Conservation (phyloP, 2,113 vertebrate genomes). For the Montifringilla adamsi region DNA sequence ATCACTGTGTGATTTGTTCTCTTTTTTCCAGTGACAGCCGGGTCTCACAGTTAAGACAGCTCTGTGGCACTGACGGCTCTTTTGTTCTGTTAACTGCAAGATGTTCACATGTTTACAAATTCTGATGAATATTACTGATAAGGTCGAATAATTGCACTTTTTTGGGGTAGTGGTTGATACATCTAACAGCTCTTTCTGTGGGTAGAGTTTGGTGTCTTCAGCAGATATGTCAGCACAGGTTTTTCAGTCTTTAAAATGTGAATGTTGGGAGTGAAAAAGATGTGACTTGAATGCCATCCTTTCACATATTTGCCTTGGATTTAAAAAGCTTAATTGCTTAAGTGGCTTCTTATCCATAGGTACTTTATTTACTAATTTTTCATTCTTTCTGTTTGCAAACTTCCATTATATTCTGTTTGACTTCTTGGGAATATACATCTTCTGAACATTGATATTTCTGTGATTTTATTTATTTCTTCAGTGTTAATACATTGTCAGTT, state of each 20-base stretch:
- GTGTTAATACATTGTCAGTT: background rate
- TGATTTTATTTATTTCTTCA: background rate
- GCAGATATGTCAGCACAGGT: background rate
- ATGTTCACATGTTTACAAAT: background rate
- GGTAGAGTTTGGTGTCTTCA: background rate
- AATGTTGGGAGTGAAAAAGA: background rate
- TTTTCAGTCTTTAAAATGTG: background rate
- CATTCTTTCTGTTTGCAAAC: background rate
- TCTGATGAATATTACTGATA: background rate
- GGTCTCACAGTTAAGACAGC: background rate
- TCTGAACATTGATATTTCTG: background rate
- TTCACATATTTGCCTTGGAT: background rate
- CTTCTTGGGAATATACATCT: background rate
- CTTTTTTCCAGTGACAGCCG: background rate
- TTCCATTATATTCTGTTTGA: conserved; percentile 5
- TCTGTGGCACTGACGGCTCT: background rate
- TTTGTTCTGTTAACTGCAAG: background rate
- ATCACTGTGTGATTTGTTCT: background rate
- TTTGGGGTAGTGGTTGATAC: background rate
- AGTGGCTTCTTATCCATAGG: background rate
- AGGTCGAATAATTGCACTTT: background rate
- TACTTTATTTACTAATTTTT: background rate
- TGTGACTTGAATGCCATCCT: background rate
- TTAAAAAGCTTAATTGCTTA: background rate
- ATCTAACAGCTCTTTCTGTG: background rate